Base-by-base conservation (phyloP, 2,113 vertebrate genomes). In the Serinus canaria region DNA sequence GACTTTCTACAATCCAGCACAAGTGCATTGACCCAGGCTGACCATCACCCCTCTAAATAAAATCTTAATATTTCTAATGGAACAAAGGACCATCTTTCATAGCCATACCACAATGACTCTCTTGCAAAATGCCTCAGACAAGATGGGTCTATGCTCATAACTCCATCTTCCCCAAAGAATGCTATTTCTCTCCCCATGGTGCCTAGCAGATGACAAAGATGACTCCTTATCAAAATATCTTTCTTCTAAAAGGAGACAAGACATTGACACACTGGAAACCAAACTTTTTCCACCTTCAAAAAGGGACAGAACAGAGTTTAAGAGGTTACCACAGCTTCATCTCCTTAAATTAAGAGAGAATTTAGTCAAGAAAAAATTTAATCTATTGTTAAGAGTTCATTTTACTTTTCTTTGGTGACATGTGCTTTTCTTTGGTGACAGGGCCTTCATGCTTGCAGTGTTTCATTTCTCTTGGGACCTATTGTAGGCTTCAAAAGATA, bases 331-430 rank as follows among this genome's bases (percentile, higher is more conserved):
- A 83, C 10, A 50, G 83, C 81, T 92, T 95, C 66, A 81, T 35
- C n/a, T 77, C 78, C 87, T 88, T 89, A 60, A 94, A 95, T 89
- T 92, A 67, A 90, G 28, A 60, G 31, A 52, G 33, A 95, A 89
- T 75, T 78, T 89, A 75, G 47, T 76, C 15, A 66, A 60, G 37
- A 69, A 95, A 95, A 95, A 46, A 89, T 43, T 31, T 69, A 89
- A 96, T 85, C 64, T 81, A 78, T 94, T 96, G 68, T 89, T 78
- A 94, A 49, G 60, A 90, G 78, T 70, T 95, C 64, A 81, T 97
- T 97, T 97, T 83, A 35, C 68, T 85, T 94, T 94, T 86, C 60
- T 25, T 69, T 73, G 62, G 49, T 85, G 56, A 93, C 41, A 69
- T 77, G 56, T 89, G 60, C 35, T 47, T 73, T 58, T 89, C 76